These are phyloP conservation scores for Pipistrellus pygmaeus DNA, from an alignment of 2,797 vertebrate species.

Conservation along the genomic window DNA sequence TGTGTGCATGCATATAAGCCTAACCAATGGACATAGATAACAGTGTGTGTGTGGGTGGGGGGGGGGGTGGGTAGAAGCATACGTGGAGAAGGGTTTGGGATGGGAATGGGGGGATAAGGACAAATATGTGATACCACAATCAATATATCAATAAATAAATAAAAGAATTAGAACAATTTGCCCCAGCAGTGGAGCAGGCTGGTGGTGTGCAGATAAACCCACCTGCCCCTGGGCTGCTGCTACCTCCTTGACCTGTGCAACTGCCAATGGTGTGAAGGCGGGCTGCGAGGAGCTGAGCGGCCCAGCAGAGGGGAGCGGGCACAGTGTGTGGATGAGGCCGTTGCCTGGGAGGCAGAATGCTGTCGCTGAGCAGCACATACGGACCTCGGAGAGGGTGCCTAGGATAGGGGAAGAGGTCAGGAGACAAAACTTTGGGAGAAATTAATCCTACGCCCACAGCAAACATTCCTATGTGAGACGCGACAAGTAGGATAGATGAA, in stretches of 20 bases:
- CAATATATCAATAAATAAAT: too few species aligned
- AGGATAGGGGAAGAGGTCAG: neutral
- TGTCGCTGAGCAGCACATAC: neutral
- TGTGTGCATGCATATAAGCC: too few species aligned
- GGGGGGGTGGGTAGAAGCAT: too few species aligned
- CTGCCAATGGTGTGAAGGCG: neutral
- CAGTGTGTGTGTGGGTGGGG: too few species aligned
- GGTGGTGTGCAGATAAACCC: neutral
- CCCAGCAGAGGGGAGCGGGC: neutral
- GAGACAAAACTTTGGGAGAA: neutral
- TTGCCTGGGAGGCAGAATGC: neutral
- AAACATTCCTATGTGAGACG: neutral
- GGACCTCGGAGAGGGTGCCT: neutral
- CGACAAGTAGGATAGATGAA: neutral
- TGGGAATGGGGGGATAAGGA: too few species aligned
- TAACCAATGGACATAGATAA: too few species aligned
- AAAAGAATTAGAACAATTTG: conserved; percentile 12
- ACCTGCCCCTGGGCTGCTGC: neutral
- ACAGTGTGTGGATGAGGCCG: rapidly evolving
- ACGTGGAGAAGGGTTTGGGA: too few species aligned
- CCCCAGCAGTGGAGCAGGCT: neutral
- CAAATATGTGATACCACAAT: too few species aligned
- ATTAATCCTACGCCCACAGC: neutral
- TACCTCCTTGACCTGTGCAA: neutral
- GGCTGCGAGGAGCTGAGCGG: neutral